A percentile compares a stretch with the other conserved stretches of the same genome.
phyloP scores from a whole-genome alignment of 2,888 invertebrate species.

The Morpho helenor region DNA sequence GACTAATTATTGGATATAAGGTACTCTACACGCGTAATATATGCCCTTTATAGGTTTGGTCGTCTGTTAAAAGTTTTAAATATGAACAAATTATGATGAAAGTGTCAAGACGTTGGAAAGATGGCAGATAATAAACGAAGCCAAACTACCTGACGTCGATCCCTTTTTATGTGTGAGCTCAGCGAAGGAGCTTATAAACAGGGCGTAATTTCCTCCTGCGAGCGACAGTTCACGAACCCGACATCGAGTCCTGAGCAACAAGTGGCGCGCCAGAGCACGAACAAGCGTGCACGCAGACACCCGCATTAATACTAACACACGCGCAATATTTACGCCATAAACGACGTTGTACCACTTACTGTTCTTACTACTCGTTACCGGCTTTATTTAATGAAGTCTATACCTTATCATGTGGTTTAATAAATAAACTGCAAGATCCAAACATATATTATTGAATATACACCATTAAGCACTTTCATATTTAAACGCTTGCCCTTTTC shows the following conservation, averaged over 20 bases:
- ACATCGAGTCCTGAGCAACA: constrained; percentile 27
- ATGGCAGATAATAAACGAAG: constrained; percentile 29
- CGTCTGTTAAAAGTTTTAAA: too few relatives aligned
- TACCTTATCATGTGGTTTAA: too few relatives aligned
- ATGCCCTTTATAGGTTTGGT: too few relatives aligned
- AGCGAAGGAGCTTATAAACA: constrained; percentile 25
- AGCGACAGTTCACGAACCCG: constrained; percentile 30
- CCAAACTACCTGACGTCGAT: constrained; percentile 34
- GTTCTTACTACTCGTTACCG: too few relatives aligned
- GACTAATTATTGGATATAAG: too few relatives aligned
- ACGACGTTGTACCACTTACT: too few relatives aligned
- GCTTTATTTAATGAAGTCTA: too few relatives aligned
- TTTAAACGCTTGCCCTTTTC: too few relatives aligned
- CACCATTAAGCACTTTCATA: too few relatives aligned
- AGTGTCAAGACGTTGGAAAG: background rate
- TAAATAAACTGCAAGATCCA: too few relatives aligned
- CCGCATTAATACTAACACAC: constrained; percentile 7
- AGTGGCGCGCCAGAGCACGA: constrained; percentile 20
- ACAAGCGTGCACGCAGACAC: constrained; percentile 14
- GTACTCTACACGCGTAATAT: too few relatives aligned
- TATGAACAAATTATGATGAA: background rate
- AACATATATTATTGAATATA: too few relatives aligned
- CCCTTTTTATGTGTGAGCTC: constrained; percentile 29
- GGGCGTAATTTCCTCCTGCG: constrained; percentile 28
- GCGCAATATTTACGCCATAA: background rate